Evolutionary conservation across 2,113 vertebrate species (phyloP).

Genomic region (Cettia cetti): DNA sequence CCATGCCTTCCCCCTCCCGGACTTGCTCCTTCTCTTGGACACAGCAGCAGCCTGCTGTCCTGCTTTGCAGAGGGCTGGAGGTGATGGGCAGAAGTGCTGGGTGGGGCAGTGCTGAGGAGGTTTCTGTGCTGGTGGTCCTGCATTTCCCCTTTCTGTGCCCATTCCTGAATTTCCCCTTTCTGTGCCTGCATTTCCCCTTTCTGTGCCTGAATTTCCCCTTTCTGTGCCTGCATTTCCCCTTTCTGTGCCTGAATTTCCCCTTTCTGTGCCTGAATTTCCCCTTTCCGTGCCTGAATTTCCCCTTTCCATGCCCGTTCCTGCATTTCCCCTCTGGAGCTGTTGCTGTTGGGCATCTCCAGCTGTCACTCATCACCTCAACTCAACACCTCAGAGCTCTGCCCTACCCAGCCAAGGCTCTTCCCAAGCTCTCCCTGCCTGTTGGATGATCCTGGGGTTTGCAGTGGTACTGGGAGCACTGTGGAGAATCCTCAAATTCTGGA

Average conservation of each 20-base stretch:
- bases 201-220: neutral
- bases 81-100: neutral
- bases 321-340: neutral
- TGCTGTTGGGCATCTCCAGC: neutral
- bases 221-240: neutral
- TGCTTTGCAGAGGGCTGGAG: neutral
- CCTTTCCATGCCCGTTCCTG: neutral
- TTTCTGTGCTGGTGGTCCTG: neutral
- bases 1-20: rapidly evolving
- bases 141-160: neutral
- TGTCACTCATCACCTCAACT: neutral
- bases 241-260: no score
- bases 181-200: neutral
- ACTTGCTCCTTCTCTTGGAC: rapidly evolving
- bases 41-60: rapidly evolving
- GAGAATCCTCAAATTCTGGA: neutral
- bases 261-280: no score
- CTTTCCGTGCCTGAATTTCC: neutral
- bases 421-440: neutral
- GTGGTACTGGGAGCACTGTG: neutral
- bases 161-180: neutral
- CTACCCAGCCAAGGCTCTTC: neutral
- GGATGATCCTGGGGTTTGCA: neutral
- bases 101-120: neutral
- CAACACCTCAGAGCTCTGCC: neutral